Evolutionary conservation across 2,888 invertebrate genomes (phyloP).

Genomic region (Linyphia triangularis): DNA sequence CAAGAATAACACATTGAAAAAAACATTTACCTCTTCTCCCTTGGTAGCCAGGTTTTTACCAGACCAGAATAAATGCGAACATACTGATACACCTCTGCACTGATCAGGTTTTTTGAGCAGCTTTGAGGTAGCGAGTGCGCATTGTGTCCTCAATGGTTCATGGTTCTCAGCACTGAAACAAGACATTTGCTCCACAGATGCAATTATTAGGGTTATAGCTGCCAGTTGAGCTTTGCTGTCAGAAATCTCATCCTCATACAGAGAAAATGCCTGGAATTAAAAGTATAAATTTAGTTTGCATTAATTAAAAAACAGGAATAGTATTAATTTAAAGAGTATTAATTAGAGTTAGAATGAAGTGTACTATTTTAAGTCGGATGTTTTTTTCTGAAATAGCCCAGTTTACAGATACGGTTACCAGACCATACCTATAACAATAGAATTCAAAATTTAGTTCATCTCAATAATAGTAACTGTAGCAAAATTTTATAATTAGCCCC

Average conservation of each 20-base stretch:
- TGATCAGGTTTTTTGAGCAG: constrained; percentile 99
- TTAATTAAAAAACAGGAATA: too few relatives aligned
- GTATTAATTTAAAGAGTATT: too few relatives aligned
- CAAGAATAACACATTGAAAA: background rate
- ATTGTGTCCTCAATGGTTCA: constrained; percentile 96
- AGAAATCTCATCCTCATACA: constrained; percentile 99
- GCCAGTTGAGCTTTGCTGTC: constrained; percentile 98
- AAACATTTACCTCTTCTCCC: constrained; percentile 77
- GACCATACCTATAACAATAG: too few relatives aligned
- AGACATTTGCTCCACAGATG: constrained; percentile 95
- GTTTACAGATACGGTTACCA: too few relatives aligned
- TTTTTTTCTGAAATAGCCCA: too few relatives aligned
- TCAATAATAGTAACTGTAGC: too few relatives aligned
- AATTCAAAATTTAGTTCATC: too few relatives aligned
- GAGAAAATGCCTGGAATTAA: constrained; percentile 88
- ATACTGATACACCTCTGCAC: constrained; percentile 94
- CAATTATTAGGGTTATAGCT: constrained; percentile 96
- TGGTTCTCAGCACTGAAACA: constrained; percentile 98
- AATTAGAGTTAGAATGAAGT: too few relatives aligned
- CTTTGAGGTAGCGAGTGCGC: constrained; percentile 96
- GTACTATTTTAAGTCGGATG: too few relatives aligned
- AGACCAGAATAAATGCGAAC: constrained; percentile 98
- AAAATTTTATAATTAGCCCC: too few relatives aligned
- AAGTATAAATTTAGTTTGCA: too few relatives aligned
- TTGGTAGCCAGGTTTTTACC: constrained; percentile 81